Evolutionary conservation across 2,888 invertebrate species (phyloP).

Genomic region (Acleris holmiana): DNA sequence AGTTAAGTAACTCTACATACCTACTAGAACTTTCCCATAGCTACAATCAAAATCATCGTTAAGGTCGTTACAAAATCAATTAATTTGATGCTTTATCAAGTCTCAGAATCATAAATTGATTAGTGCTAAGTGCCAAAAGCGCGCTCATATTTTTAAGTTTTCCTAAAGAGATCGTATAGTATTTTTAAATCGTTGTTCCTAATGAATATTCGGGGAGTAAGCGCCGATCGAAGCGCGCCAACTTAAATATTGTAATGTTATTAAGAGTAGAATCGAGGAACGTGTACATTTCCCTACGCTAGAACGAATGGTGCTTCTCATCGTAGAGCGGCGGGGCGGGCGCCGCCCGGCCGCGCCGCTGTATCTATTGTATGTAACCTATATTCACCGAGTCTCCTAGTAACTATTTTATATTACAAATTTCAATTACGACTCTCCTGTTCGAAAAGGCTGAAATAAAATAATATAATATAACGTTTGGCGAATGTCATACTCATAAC

Average conservation of each 20-base stretch:
- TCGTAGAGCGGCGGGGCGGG: slow-evolving; percentile 69
- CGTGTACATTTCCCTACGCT: slow-evolving; percentile 84
- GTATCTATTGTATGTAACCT: slow-evolving; percentile 66
- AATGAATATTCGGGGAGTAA: slow-evolving; percentile 76
- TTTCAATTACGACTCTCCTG: slow-evolving; percentile 80
- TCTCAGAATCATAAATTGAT: slow-evolving; percentile 51
- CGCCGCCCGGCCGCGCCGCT: slow-evolving; percentile 42
- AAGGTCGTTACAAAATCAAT: slow-evolving; percentile 25
- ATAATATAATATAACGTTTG: slow-evolving; percentile 75
- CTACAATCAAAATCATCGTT: slow-evolving; percentile 5
- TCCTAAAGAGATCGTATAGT: slow-evolving; percentile 73
- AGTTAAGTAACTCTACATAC: slow-evolving; percentile 1
- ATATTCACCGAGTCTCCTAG: slow-evolving; percentile 78
- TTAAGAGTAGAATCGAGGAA: slow-evolving; percentile 77
- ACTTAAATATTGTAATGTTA: slow-evolving; percentile 70
- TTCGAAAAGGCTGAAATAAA: slow-evolving; percentile 83
- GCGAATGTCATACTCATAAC: slow-evolving; percentile 66
- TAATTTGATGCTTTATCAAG: slow-evolving; percentile 15
- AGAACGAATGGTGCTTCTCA: slow-evolving; percentile 84
- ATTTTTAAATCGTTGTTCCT: slow-evolving; percentile 82
- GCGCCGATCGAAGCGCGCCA: slow-evolving; percentile 66
- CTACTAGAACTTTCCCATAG: slow-evolving; percentile 3
- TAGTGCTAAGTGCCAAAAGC: slow-evolving; percentile 80
- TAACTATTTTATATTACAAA: slow-evolving; percentile 79
- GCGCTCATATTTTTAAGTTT: slow-evolving; percentile 73